These are phyloP conservation scores for Tryphoninae sp. DNA, from an alignment of 2,888 invertebrate species.

Conservation along the genomic window DNA sequence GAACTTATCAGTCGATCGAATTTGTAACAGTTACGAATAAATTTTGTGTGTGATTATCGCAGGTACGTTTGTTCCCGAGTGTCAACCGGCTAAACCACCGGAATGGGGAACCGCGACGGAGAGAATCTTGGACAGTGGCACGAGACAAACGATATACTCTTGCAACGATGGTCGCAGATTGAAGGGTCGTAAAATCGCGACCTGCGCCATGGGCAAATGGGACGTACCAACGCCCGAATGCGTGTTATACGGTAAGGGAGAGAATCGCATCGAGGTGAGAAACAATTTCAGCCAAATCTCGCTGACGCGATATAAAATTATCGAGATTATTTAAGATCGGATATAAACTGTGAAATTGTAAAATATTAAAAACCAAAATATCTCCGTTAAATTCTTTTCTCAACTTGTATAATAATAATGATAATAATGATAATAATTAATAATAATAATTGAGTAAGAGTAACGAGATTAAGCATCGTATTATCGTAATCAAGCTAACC, in stretches of 20 bases:
- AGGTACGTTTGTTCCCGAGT: constrained; percentile 63
- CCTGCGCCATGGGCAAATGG: constrained; percentile 75
- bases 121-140: constrained; percentile 72
- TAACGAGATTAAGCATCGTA: background rate
- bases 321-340: background rate
- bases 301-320: background rate
- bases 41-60: background rate
- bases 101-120: constrained; percentile 74
- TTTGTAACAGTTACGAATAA: background rate
- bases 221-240: constrained; percentile 75
- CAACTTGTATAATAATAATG: background rate
- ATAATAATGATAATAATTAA: background rate
- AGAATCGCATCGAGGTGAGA: background rate
- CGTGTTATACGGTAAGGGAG: constrained; percentile 71
- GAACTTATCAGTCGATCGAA: background rate
- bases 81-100: constrained; percentile 73
- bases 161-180: constrained; percentile 75
- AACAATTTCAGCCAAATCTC: background rate
- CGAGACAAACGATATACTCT: constrained; percentile 75
- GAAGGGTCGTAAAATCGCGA: constrained; percentile 76
- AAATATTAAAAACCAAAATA: too few species aligned
- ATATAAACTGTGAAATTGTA: too few species aligned
- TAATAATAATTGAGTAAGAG: background rate
- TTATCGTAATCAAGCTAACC: background rate
- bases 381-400: background rate